Base-by-base conservation (phyloP, 2,888 invertebrate species). In the Stictocephala bisonia region DNA sequence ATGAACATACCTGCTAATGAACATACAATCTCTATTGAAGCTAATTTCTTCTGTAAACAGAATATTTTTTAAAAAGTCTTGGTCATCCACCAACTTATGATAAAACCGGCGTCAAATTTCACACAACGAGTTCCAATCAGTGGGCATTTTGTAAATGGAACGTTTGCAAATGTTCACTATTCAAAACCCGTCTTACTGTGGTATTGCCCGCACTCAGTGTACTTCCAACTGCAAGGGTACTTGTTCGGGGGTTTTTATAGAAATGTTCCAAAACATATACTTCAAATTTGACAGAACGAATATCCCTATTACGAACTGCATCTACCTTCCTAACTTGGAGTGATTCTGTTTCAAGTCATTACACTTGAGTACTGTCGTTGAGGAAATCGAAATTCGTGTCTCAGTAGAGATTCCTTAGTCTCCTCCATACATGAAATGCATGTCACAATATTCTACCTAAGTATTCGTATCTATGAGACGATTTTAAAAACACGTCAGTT, bases 241-340 rank as follows among this genome's bases (percentile, higher is more conserved):
- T 44, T 44, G 44, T 44, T 44, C 7, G 44, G 44, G 18, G 44
- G 7, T 44, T 44, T 44, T 44, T 18, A 44, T 44, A n/a, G 18
- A 44, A 44, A n/a, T 44, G 2, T 18, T 44, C 3, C 18, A 44
- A 44, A 44, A 3, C 44, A 44, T 44, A 3, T 44, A 15, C 44
- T 44, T 44, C 44, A 44, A 44, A 44, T 44, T 44, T 18, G 18
- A 44, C 11, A 18, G 44, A 44, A 44, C 44, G 44, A 44, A 44
- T 44, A 44, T 44, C 44, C 44, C 44, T 44, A 44, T 44, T 44
- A 3, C 44, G 11, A n/a, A n/a, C 44, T 44, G 44, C 18, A 44
- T 44, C 44, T 44, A 18, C 2, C 44, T 15, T 7, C n/a, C 18
- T 44, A 18, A 44, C 44, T 44, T 44, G 44, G 44, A 44, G 18